A percentile compares a stretch with the other conserved stretches of the same genome.
Conservation (phyloP, 2,797 vertebrate genomes). For the Danio albolineatus region DNA sequence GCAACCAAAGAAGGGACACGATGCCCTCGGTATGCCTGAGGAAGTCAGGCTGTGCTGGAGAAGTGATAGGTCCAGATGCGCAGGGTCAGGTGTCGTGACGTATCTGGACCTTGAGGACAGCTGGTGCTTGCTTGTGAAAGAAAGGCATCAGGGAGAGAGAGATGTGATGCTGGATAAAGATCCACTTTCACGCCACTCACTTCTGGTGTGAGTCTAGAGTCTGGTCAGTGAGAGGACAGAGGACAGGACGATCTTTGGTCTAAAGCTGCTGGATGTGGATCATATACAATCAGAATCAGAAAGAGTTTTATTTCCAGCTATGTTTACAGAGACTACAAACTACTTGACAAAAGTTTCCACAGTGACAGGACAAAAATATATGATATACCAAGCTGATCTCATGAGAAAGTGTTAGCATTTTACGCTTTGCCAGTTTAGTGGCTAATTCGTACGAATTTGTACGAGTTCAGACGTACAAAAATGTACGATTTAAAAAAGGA, state of each 20-base stretch:
- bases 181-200: not conserved
- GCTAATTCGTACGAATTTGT: too few species aligned
- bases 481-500: too few species aligned
- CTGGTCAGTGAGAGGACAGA: not conserved
- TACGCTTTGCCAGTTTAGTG: too few species aligned
- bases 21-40: conserved; percentile 1
- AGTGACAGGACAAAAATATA: too few species aligned
- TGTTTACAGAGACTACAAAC: too few species aligned
- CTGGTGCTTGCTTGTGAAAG: conserved; percentile 29
- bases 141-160: not conserved
- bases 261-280: too few species aligned
- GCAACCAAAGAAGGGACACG: not conserved
- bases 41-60: not conserved
- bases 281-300: too few species aligned
- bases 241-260: not conserved
- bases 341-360: too few species aligned
- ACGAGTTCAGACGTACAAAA: too few species aligned
- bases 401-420: too few species aligned
- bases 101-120: conserved; percentile 24
- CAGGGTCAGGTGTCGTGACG: conserved; percentile 36
- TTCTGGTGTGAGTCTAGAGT: not conserved
- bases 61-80: conserved; percentile 41
- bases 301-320: too few species aligned
- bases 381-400: too few species aligned
- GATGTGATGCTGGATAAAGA: conserved; percentile 7